Conservation (phyloP, 2,888 invertebrate species). For the Leucophenga montana region DNA sequence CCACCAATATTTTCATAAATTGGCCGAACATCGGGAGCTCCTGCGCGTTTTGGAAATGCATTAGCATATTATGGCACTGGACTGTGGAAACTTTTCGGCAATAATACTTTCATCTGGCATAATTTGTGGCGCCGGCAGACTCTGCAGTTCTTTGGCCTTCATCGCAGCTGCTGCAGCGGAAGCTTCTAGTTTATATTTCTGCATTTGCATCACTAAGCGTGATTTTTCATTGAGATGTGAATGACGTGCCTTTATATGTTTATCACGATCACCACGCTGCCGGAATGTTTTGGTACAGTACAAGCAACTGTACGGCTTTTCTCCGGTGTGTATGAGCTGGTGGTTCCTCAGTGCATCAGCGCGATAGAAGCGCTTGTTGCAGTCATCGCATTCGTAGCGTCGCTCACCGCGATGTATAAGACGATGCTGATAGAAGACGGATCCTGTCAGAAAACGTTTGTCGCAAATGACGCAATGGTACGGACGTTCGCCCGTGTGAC, state of each 20-base stretch:
- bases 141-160: conserved; percentile 44
- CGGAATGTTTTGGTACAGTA: conserved; percentile 75
- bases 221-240: conserved; percentile 71
- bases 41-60: too few species aligned
- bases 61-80: too few species aligned
- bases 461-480: conserved; percentile 78
- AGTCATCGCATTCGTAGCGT: conserved; percentile 78
- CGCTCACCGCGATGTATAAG: conserved; percentile 78
- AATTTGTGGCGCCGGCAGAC: not conserved
- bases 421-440: conserved; percentile 79
- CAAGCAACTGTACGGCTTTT: conserved; percentile 75
- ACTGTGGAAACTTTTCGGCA: conserved; percentile 15
- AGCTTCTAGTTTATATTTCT: conserved; percentile 68
- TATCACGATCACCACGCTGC: conserved; percentile 77
- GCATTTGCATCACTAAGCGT: conserved; percentile 71
- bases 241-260: conserved; percentile 76
- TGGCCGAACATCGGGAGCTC: too few species aligned
- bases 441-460: conserved; percentile 78
- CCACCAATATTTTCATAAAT: too few species aligned
- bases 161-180: conserved; percentile 59
- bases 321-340: conserved; percentile 78
- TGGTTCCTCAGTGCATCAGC: conserved; percentile 79
- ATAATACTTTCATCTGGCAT: conserved; percentile 11
- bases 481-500: conserved; percentile 78
- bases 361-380: conserved; percentile 78